Base-by-base conservation (phyloP, 2,797 vertebrate species). In the Xyrichtys novacula region DNA sequence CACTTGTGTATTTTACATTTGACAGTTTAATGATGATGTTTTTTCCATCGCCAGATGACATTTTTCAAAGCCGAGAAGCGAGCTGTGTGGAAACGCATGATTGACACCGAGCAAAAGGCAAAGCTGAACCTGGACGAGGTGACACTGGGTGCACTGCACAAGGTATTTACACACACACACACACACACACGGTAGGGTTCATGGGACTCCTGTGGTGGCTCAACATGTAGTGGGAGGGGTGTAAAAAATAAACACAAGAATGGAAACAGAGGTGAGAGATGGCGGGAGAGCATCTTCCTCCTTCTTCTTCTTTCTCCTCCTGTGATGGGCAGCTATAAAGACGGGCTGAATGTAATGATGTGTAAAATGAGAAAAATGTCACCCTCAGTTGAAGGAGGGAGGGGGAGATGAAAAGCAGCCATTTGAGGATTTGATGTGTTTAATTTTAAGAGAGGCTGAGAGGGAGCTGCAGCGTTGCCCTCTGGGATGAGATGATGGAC, bases 351-450 rank as follows among this genome's bases (percentile, higher is more conserved):
- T 78, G 80, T 92, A 93, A 93, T 92, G 92, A 90, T 76, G 87
- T 92, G 90, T 91, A 90, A 93, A 94, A 93, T 93, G 83, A 93
- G 90, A 82, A 93, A 90, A 93, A 88, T 78, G 85, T 91, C 87
- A 76, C 80, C 79, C 60, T 62, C 22, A 34, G 81, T 83, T 40
- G 55, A 39, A 40, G 48, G 49, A 59, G 55, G 52, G 67, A 52
- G 44, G 46, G 49, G 39, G 61, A 63, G 72, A 69, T 74, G 67
- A 66, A 85, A 16, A 72, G 71, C 74, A 43, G 59, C 76, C 73
- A 76, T 85, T 84, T 76, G 66, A 73, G 77, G 56, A 58, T 83
- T 59, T 82, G 82, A 82, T 86, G 81, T 74, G 80, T 81, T 83
- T 81, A 80, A 83, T 84, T 83, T 73, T 54, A 71, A 73, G 66